phyloP scores from a whole-genome alignment of 2,888 invertebrate genomes.

The Synergus japonicus region DNA sequence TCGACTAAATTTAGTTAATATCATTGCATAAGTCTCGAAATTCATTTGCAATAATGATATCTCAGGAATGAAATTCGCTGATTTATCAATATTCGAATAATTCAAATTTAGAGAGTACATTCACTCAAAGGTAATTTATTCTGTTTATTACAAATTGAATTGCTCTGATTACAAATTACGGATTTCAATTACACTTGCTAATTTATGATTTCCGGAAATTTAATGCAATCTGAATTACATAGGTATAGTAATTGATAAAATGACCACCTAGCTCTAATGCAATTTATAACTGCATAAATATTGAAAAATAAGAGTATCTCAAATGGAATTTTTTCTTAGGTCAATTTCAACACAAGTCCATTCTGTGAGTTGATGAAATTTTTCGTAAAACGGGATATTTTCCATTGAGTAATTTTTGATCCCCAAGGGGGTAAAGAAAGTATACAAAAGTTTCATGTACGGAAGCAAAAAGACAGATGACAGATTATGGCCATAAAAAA shows the following conservation, averaged over 20 bases:
- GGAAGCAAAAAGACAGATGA: too few species aligned
- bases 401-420: too few species aligned
- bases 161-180: background rate
- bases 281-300: too few species aligned
- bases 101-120: background rate
- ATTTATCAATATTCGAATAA: background rate
- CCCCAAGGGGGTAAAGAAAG: too few species aligned
- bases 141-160: background rate
- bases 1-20: too few species aligned
- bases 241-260: too few species aligned
- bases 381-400: too few species aligned
- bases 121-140: background rate
- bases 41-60: background rate
- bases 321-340: background rate
- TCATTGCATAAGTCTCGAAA: too few species aligned
- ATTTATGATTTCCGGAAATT: background rate
- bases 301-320: background rate
- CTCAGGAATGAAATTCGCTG: background rate
- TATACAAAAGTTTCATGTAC: too few species aligned
- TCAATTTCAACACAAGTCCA: background rate
- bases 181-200: constrained; percentile 1
- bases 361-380: background rate
- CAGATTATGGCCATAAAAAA: too few species aligned
- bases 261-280: too few species aligned
- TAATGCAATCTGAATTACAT: too few species aligned